Evolutionary conservation across 2,797 vertebrate species (phyloP).

Genomic region (Podarcis siculus): DNA sequence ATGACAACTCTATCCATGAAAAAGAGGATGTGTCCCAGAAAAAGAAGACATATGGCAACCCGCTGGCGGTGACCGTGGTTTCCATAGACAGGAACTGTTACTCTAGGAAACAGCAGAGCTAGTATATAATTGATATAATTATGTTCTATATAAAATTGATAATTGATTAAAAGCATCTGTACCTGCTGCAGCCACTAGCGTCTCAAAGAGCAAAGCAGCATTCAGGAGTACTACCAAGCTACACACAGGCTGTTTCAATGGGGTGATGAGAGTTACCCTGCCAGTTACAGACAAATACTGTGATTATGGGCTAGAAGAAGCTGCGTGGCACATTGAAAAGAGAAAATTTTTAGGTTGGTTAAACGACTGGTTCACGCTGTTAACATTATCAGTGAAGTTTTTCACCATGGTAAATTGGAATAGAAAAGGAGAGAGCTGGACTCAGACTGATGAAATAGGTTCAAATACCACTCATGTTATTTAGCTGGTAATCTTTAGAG

Average conservation of each 20-base stretch:
- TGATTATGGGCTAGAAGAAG: not conserved
- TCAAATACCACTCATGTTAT: not conserved
- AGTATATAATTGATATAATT: too few species aligned
- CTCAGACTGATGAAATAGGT: not conserved
- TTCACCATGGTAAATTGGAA: not conserved
- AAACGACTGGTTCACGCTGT: slow-evolving; percentile 36
- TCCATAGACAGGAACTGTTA: too few species aligned
- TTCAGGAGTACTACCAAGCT: not conserved
- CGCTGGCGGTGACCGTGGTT: too few species aligned
- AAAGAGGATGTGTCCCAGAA: too few species aligned
- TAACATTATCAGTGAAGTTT: slow-evolving; percentile 21
- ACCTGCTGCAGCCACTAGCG: not conserved
- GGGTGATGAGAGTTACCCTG: not conserved
- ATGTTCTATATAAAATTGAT: too few species aligned
- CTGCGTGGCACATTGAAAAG: not conserved
- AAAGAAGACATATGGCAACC: too few species aligned
- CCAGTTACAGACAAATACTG: not conserved
- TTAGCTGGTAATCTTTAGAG: too few species aligned
- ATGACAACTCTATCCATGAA: too few species aligned
- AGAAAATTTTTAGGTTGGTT: slow-evolving; percentile 20
- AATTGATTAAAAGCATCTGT: not conserved
- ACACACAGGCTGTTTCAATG: not conserved
- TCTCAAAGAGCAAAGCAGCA: not conserved
- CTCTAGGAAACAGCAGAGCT: not conserved
- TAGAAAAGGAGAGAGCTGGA: not conserved